Evolutionary conservation across 2,797 vertebrate genomes (phyloP), one percentile per base, ranked within the genome.

Genomic region (Lophotriccus pileatus): DNA sequence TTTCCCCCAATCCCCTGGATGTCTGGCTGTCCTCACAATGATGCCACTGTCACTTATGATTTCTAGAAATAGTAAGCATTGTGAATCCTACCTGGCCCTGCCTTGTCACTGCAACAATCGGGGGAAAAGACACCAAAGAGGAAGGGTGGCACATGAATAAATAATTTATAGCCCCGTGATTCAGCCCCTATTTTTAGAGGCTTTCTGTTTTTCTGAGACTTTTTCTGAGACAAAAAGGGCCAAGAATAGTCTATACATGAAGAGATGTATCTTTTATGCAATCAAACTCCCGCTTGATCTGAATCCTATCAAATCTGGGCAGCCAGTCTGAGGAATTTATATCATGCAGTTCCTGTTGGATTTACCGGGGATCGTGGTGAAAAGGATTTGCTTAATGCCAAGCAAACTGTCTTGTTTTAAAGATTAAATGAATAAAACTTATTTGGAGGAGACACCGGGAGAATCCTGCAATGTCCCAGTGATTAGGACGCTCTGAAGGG

Each of bases 171-270:
- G 43, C 66, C 39, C 50, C 6, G 1, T 93, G 90, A 96, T 92
- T 95, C 94, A 84, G 25, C 28, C 70, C 55, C 47, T 96, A 73
- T 89, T 96, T 96, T 96, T 86, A 88, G 87, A 68, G 41, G 14
- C 50, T 89, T 79, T 17, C 49, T 83, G 47, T 69, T 96, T 94
- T 96, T 32, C 55, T 75, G 47, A 81, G 73, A 12, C 58, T 89
- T 87, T 80, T 23, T 46, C 44, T 46, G 46, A 23, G 22, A 46
- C 60, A 67, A 90, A 95, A 66, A 76, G 30, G 56, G 19, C 82
- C 94, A 81, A 93, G 69, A 95, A 91, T 90, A 95, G 59, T 36
- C 39, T 69, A 43, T 25, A 53, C 34, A 37, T 63, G 20, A 72
- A 91, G 55, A 78, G 84, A 49, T 66, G 56, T 62, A 25, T 59